Evolutionary conservation across 1,140 invertebrate species (phyloP).

Genomic region (Drosophila watanabei): DNA sequence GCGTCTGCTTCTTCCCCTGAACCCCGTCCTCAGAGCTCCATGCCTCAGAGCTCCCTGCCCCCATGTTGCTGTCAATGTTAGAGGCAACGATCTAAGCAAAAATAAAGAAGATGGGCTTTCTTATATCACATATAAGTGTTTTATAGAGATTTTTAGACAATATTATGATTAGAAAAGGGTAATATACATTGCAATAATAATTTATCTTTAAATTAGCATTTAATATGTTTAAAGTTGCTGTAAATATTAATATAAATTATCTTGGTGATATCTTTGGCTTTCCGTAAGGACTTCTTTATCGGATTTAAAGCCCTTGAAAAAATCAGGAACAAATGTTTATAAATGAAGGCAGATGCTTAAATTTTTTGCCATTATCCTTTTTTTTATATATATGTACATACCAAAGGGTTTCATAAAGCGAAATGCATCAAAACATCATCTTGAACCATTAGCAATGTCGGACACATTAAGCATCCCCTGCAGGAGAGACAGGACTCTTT

Average conservation of each 20-base stretch:
- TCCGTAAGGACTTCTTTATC: too few relatives aligned
- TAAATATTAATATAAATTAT: neutral
- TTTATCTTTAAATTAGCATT: neutral
- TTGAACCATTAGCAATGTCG: conserved; percentile 66
- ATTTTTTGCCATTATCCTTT: conserved; percentile 2
- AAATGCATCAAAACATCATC: conserved; percentile 64
- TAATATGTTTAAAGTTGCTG: neutral
- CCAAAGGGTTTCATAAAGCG: neutral
- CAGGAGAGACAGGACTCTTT: conserved; percentile 11
- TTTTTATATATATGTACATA: conserved; percentile 4
- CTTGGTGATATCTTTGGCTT: too few relatives aligned
- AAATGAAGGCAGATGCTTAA: conserved; percentile 67
- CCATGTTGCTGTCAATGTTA: conserved; percentile 42
- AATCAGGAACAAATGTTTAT: conserved; percentile 51
- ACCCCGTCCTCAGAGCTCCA: neutral
- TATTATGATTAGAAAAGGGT: neutral
- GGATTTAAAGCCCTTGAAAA: neutral
- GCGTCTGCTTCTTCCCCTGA: conserved; percentile 8
- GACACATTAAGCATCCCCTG: conserved; percentile 19
- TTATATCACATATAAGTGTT: conserved; percentile 28
- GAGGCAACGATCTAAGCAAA: conserved; percentile 20
- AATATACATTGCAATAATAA: neutral
- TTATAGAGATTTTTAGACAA: neutral
- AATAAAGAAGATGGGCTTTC: conserved; percentile 42
- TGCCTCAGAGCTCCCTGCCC: neutral